Evolutionary conservation across 1,140 invertebrate genomes (phyloP).

Genomic region (Zaprionus davidi): DNA sequence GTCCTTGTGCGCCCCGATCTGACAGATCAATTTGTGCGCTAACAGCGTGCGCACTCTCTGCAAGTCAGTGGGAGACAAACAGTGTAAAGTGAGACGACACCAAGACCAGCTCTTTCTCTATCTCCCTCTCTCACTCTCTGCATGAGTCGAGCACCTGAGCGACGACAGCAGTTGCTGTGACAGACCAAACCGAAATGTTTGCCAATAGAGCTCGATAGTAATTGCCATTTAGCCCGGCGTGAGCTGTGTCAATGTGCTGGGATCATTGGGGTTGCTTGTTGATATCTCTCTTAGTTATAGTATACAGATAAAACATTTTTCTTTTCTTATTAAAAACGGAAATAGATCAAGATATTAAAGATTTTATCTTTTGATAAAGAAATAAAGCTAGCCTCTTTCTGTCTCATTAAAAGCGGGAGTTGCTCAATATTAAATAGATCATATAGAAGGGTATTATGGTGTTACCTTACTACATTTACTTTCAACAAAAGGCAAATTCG

Average conservation of each 20-base stretch:
- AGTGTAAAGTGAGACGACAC: not conserved
- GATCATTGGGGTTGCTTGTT: not conserved
- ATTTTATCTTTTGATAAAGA: too few relatives aligned
- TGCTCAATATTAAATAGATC: too few relatives aligned
- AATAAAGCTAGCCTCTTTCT: too few relatives aligned
- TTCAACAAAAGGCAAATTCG: too few relatives aligned
- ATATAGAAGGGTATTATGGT: too few relatives aligned
- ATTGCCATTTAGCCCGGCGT: constrained; percentile 41
- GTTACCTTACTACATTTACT: too few relatives aligned
- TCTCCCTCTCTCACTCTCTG: constrained; percentile 1
- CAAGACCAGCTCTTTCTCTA: not conserved
- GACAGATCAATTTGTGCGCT: constrained; percentile 80
- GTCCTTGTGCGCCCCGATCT: constrained; percentile 74
- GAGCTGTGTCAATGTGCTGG: constrained; percentile 3
- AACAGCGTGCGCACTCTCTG: constrained; percentile 63
- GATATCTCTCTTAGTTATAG: not conserved
- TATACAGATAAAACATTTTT: too few relatives aligned
- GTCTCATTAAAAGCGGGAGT: too few relatives aligned
- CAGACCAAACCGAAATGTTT: constrained; percentile 75
- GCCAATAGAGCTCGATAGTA: constrained; percentile 55
- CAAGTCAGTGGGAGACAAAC: not conserved
- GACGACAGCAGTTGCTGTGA: constrained; percentile 49
- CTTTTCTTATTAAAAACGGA: too few relatives aligned
- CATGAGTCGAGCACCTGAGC: constrained; percentile 16
- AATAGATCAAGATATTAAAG: too few relatives aligned